phyloP scores from a whole-genome alignment of 2,888 invertebrate genomes.

The Yponomeuta sedellus region DNA sequence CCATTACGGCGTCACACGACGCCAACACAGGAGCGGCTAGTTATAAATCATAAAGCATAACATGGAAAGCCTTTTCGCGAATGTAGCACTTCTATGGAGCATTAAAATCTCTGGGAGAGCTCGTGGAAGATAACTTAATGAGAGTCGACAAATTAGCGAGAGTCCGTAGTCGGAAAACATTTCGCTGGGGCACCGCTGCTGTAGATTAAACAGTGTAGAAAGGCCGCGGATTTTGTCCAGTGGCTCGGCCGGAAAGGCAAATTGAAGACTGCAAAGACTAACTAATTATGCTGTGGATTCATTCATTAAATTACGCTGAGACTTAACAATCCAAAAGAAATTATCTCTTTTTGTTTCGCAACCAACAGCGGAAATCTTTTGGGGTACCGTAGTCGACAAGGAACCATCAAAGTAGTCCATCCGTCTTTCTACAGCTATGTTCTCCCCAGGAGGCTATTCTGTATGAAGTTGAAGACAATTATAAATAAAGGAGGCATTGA shows the following conservation, averaged over 20 bases:
- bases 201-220: neutral
- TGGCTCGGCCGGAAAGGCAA: too few relatives aligned
- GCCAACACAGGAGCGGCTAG: neutral
- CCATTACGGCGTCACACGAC: neutral
- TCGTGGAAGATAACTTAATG: conserved; percentile 53
- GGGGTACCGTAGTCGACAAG: too few relatives aligned
- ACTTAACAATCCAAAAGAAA: too few relatives aligned
- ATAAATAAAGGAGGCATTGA: conserved; percentile 9
- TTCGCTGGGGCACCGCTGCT: conserved; percentile 15
- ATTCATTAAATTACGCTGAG: too few relatives aligned
- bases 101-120: conserved; percentile 45
- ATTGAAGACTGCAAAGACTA: too few relatives aligned
- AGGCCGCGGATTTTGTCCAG: too few relatives aligned
- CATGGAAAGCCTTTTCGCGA: conserved; percentile 12
- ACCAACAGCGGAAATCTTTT: too few relatives aligned
- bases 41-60: conserved; percentile 4
- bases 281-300: too few relatives aligned
- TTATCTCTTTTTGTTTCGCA: too few relatives aligned
- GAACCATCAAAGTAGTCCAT: too few relatives aligned
- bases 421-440: neutral
- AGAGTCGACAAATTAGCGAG: conserved; percentile 59
- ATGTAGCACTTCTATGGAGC: conserved; percentile 19
- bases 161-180: conserved; percentile 45
- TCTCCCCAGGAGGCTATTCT: conserved; percentile 3
- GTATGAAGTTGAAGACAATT: conserved; percentile 9